These are phyloP conservation scores for Orius laevigatus DNA, from an alignment of 1,140 invertebrate species.

Conservation along the genomic window DNA sequence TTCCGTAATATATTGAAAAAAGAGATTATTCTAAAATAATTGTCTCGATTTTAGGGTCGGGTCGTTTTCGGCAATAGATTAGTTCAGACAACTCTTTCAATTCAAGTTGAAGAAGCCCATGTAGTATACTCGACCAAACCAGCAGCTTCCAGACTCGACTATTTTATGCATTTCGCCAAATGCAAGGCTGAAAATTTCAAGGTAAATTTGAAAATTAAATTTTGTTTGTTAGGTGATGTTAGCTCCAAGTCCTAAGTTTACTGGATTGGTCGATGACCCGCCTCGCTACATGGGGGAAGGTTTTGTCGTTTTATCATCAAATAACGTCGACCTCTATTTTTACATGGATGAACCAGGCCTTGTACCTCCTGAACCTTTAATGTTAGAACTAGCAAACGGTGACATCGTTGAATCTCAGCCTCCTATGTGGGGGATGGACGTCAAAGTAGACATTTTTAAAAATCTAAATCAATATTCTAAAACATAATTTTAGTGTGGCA, in stretches of 20 bases:
- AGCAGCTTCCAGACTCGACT: constrained; percentile 77
- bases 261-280: constrained; percentile 82
- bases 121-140: constrained; percentile 91
- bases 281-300: constrained; percentile 96
- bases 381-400: constrained; percentile 79
- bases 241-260: constrained; percentile 85
- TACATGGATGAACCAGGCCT: constrained; percentile 45
- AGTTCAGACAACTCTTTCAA: constrained; percentile 80
- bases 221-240: constrained; percentile 50
- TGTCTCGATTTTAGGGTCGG: constrained; percentile 48
- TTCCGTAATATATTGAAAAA: too few relatives aligned
- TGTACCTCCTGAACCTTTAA: constrained; percentile 76
- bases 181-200: constrained; percentile 90
- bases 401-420: constrained; percentile 81
- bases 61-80: constrained; percentile 93
- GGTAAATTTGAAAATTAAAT: constrained; percentile 24
- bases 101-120: constrained; percentile 88
- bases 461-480: background rate
- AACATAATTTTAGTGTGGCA: constrained; percentile 49
- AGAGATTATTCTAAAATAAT: too few relatives aligned
- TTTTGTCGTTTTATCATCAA: constrained; percentile 90
- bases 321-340: constrained; percentile 86
- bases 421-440: constrained; percentile 86
- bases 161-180: constrained; percentile 93
- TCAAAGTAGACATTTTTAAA: constrained; percentile 38